phyloP scores from a whole-genome alignment of 2,797 vertebrate species.

The Chaetodon trifasciatus region DNA sequence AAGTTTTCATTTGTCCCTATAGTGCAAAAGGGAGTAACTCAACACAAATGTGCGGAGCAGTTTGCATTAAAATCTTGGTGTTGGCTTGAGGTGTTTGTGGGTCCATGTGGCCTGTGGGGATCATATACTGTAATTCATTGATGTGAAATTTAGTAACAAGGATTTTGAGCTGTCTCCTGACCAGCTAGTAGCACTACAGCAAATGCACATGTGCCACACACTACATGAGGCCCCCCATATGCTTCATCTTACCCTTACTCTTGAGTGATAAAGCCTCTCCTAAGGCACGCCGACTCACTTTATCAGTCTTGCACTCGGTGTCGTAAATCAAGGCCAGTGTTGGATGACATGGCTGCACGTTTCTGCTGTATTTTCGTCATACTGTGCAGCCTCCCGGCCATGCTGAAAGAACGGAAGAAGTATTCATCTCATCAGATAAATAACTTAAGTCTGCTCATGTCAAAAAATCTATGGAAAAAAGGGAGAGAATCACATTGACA shows the following conservation, averaged over 20 bases:
- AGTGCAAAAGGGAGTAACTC: constrained; percentile 38
- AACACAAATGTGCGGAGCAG: constrained; percentile 18
- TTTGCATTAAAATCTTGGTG: constrained; percentile 35
- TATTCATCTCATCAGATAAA: constrained; percentile 52
- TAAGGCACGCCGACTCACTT: constrained; percentile 47
- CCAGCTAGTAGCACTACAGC: constrained; percentile 3
- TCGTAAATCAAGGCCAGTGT: constrained; percentile 73
- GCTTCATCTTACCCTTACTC: constrained; percentile 37
- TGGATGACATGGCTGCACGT: constrained; percentile 68
- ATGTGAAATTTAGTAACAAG: constrained; percentile 22
- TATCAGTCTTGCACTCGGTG: constrained; percentile 52
- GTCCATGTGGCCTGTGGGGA: background rate
- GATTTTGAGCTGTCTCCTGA: constrained; percentile 16
- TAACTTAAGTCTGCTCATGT: constrained; percentile 53
- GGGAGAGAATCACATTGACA: constrained; percentile 44
- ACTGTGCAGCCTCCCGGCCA: constrained; percentile 31
- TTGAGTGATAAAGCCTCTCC: constrained; percentile 52
- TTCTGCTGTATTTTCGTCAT: constrained; percentile 64
- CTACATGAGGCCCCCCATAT: constrained; percentile 7
- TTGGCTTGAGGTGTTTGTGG: constrained; percentile 26
- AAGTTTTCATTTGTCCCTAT: constrained; percentile 61
- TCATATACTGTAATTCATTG: constrained; percentile 13
- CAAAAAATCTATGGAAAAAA: background rate
- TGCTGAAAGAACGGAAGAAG: background rate
- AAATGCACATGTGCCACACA: constrained; percentile 25